Base-by-base conservation (phyloP, 2,888 invertebrate genomes). In the Koerneria pararmatus region DNA sequence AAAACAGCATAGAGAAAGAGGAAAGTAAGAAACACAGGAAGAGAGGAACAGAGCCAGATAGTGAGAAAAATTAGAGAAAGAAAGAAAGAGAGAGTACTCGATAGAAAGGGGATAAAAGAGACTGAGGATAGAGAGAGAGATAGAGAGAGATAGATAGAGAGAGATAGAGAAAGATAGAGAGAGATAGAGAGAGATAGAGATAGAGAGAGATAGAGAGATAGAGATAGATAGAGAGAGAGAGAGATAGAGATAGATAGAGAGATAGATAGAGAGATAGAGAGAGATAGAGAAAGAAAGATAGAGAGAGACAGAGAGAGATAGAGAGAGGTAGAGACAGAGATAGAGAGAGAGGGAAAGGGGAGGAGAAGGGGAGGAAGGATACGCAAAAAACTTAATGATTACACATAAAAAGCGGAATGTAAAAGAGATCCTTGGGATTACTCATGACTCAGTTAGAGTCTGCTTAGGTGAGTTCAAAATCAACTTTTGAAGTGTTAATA, bases 51-150 rank as follows among this genome's bases (percentile, higher is more conserved):
- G 58, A 2, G 6, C 2, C 5, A 2, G 41, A 6, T 37, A 32
- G n/a, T 24, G 46, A 41, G 58, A 58, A 41, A 58, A 29, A 27
- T 22, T 29, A 41, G 58, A 58, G 46, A 41, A 37, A 58, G 41
- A 58, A 41, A 58, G 37, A 58, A 41, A 37, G 58, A 58, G 37
- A 37, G 41, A 3, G 27, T 8, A 24, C n/a, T 5, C 19, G 41
- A n/a, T n/a, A n/a, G n/a, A n/a, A n/a, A n/a, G n/a, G n/a, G n/a
- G n/a, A n/a, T n/a, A n/a, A n/a, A n/a, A n/a, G n/a, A n/a, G n/a
- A n/a, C n/a, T n/a, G n/a, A n/a, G n/a, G n/a, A n/a, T n/a, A n/a
- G n/a, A n/a, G n/a, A n/a, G n/a, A 29, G 60, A 49, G 32, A 53
- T 29, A 22, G 29, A 29, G 34, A 32, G n/a, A 15, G 46, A 46